Conservation (phyloP, 1,140 invertebrate species). For the Scaptomyza hsui region DNA sequence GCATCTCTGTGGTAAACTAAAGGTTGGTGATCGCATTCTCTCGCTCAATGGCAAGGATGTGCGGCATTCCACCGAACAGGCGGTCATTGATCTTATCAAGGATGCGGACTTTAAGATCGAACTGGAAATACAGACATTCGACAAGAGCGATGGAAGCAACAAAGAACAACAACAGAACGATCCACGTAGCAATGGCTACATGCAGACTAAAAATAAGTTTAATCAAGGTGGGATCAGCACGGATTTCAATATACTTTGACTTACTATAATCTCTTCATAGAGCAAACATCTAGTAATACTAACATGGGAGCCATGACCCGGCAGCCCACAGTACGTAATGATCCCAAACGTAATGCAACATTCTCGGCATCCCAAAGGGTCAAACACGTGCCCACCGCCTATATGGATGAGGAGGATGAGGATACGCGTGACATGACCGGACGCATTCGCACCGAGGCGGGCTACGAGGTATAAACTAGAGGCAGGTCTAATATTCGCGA, state of each 20-base stretch:
- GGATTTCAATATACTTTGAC: not conserved
- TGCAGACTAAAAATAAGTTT: constrained; percentile 74
- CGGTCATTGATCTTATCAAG: constrained; percentile 97
- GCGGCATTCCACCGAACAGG: constrained; percentile 94
- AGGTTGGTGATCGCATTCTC: constrained; percentile 94
- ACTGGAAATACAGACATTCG: constrained; percentile 96
- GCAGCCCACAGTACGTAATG: constrained; percentile 56
- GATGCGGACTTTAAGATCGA: constrained; percentile 94
- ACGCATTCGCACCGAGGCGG: constrained; percentile 90
- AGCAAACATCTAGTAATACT: constrained; percentile 47
- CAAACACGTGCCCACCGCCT: constrained; percentile 77
- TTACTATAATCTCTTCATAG: not conserved
- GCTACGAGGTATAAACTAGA: constrained; percentile 88
- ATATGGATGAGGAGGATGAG: constrained; percentile 87
- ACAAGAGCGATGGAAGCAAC: constrained; percentile 59
- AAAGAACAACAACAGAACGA: constrained; percentile 38
- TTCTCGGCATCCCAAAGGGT: constrained; percentile 72
- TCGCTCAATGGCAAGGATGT: constrained; percentile 97
- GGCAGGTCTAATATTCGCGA: not conserved
- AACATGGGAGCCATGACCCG: constrained; percentile 36
- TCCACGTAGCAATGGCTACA: constrained; percentile 72
- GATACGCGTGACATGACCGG: constrained; percentile 91
- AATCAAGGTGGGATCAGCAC: constrained; percentile 46
- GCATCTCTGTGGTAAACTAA: constrained; percentile 93
- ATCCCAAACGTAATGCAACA: constrained; percentile 53